These are phyloP conservation scores for Benitochromis conjunctus DNA, from an alignment of 2,113 vertebrate species.

Conservation along the genomic window DNA sequence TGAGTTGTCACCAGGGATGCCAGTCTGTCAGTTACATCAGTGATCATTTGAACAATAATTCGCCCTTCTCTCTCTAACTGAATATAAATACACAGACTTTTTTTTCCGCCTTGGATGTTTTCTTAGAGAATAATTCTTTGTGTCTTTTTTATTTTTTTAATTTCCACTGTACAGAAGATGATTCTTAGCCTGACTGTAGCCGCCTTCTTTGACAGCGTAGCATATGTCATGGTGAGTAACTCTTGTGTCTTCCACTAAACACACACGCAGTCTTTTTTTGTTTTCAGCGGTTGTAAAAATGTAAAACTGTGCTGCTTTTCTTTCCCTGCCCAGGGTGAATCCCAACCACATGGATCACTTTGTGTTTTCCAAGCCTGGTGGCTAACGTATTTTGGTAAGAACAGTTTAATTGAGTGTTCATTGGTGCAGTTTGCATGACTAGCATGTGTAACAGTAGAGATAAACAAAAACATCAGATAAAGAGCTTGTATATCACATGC, in stretches of 20 bases:
- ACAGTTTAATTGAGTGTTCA: constrained; percentile 4
- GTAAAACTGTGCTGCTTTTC: background rate
- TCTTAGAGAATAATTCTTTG: background rate
- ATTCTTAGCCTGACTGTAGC: constrained; percentile 78
- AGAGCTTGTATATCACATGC: constrained; percentile 1
- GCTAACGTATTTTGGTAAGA: constrained; percentile 83
- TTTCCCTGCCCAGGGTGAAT: constrained; percentile 63
- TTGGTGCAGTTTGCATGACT: background rate
- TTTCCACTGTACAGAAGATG: constrained; percentile 73
- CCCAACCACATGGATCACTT: constrained; percentile 68
- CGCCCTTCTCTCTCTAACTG: constrained; percentile 9
- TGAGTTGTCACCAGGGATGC: constrained; percentile 5
- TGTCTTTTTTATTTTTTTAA: background rate
- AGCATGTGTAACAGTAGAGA: background rate
- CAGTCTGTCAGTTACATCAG: constrained; percentile 29
- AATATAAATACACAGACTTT: background rate
- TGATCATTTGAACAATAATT: constrained; percentile 39
- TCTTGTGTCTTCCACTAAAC: background rate
- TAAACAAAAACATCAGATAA: background rate
- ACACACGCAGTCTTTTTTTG: background rate
- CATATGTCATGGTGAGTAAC: constrained; percentile 81
- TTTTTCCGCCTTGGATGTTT: background rate
- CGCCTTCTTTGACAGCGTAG: constrained; percentile 78
- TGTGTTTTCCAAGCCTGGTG: constrained; percentile 82
- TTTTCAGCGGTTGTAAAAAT: background rate